Evolutionary conservation across 2,113 vertebrate genomes (phyloP), one percentile per base, ranked within the genome.

Genomic region (Dasyurus viverrinus): DNA sequence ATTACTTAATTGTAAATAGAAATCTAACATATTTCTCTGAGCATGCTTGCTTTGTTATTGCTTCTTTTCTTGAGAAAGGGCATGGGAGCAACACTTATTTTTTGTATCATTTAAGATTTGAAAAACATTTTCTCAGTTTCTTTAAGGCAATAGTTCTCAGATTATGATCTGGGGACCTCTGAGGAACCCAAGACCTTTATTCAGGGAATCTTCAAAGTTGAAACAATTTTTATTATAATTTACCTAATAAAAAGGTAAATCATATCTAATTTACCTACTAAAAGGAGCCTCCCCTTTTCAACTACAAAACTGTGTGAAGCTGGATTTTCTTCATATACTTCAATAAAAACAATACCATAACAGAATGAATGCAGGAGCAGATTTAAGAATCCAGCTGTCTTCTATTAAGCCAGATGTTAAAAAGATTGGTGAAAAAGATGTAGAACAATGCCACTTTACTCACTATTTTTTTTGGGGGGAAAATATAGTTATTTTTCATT

Each of bases 41-140:
- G 5, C 8, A 84, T 84, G 16, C 14, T 36, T 76, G 30, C 36
- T 52, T 94, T 95, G 55, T 46, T 92, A 47, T 46, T 90, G 27
- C 23, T 25, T 68, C 2, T 47, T 96, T 92, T 84, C 90, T 89
- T 96, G 92, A 95, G 26, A n/a, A 90, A 48, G 23, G 54, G 27
- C 68, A 5, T 52, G 89, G 22, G 2, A 7, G 9, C 48, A 93
- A 60, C 9, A 57, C 60, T 68, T 50, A 92, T 93, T 93, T 36
- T 93, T 92, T 90, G 27, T 23, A 47, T 54, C 84, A 54, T 50
- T 50, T 52, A 84, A 92, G 14, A 11, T 90, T 94, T 94, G 90
- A 95, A 92, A 42, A 52, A 22, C 53, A 89, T 84, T 84, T 84
- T 84, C 19, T 42, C 68, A 84, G n/a, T 23, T 84, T 84, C 68